Base-by-base conservation (phyloP, 2,888 invertebrate genomes). In the Synergus gifuensis region DNA sequence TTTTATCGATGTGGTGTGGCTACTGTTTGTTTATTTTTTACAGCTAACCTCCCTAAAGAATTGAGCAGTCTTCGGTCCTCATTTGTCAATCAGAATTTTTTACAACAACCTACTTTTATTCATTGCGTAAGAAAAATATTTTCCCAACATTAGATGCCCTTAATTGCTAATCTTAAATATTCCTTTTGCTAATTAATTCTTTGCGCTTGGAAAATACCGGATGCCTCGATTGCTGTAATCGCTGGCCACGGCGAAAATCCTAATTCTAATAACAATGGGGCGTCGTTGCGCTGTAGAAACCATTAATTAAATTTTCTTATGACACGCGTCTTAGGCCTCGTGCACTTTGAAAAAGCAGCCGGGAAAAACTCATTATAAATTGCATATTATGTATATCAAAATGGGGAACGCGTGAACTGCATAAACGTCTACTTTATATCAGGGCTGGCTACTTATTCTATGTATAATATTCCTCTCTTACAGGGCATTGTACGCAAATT, bases 1-100 rank as follows among this genome's bases (percentile, higher is more conserved):
- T 87, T 87, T 90, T 88, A 88, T 91, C 89, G 87, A 91, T 92
- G 91, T 92, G 91, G 91, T 91, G 91, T 92, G 90, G 90, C 92
- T 91, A 90, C 87, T 87, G 87, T 89, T 85, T 87, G 87, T 86
- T 78, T 86, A 89, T 88, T 87, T 86, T 88, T 85, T 86, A 87
- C 89, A 87, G 91, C 91, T 88, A 76, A 78, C 46, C 36, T 76
- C 62, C 76, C 76, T 7, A 11, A 46, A 80, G 80, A 78, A 78
- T 58, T 12, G 11, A 62, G 14, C 62, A 62, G 28, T 62, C 22
- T 12, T 28, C 60, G 11, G 18, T 22, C 28, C 62, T 28, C 14
- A 28, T 62, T 62, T 14, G 22, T 28, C 7, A 12, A 14, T 1
- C 14, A 11, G 8, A 58, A 18, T 18, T 18, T 18, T 18, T n/a